Evolutionary conservation across 2,888 invertebrate genomes (phyloP), one percentile per base, ranked within the genome.

Genomic region (Exephanes ischioxanthus): DNA sequence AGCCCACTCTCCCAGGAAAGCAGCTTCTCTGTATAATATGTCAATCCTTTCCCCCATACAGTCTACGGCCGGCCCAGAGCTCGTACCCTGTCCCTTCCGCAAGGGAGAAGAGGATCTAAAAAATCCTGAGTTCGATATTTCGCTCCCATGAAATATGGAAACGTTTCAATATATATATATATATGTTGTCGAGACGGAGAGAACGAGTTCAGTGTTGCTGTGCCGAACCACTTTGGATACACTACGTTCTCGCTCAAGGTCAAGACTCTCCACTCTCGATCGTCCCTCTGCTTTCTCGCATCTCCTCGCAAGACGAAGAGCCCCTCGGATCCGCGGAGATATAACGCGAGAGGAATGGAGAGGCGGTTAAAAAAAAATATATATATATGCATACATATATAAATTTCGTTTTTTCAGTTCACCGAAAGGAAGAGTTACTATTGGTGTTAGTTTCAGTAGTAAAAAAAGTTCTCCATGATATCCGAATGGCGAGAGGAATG

Each of bases 231-330:
- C 80, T 79, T 71, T 71, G 66, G 26, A 26, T 58, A 26, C 22
- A 58, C 55, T 37, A 41, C 71, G 33, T 22, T 72, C 63, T 45
- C 53, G 22, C 51, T 53, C 80, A 80, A 80, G 80, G 80, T 80
- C 80, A 55, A 80, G 41, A 53, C 63, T 72, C 72, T 72, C 80
- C 72, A 53, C 61, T 79, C 71, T 72, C 61, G 70, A 79, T 61
- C 48, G 71, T 33, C 68, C 66, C 41, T 80, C 79, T 19, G n/a
- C n/a, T 48, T 41, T 80, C 66, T 72, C 66, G 72, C 72, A 55
- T 80, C 70, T 71, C 70, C 33, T 53, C 66, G 26, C 55, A 14
- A 41, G 45, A 33, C 51, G 19, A 3, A 14, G 33, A n/a, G 53
- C 51, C 55, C 58, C 70, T 51, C 66, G 41, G 26, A 16, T 79